Evolutionary conservation across 2,888 invertebrate species (phyloP), one percentile per base, ranked within the genome.

Genomic region (Trachelus tabidus): DNA sequence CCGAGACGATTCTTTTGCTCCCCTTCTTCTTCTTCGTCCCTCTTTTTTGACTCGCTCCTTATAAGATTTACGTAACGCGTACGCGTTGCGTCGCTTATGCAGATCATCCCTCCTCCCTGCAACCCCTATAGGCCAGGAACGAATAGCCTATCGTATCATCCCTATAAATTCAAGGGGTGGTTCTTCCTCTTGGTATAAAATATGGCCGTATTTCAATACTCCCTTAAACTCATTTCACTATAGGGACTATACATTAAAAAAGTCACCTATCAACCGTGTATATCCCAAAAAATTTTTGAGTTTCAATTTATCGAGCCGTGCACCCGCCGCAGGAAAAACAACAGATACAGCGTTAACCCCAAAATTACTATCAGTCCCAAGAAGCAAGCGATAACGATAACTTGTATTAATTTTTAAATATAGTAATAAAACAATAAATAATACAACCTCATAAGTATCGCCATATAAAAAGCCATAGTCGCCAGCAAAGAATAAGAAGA

Each of bases 1-100:
- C 87, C 87, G 88, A 86, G 86, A 86, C 85, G 86, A 87, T 86
- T 85, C 85, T 85, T 84, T 82, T 31, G 15, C 77, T 71, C 68
- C 76, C 31, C 68, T 75, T 68, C 75, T 73, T 77, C 74, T 37
- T 40, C 68, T 73, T 56, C 35, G 34, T 68, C n/a, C 34, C 77
- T 73, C 77, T 79, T 76, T 75, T 74, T 71, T 33, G 75, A 69
- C 40, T 68, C 71, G 37, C 33, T 33, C 37, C 12, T 68, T 68
- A 6, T 75, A 34, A 73, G 74, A 74, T 74, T 74, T 74, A 74
- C 35, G 34, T 74, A 74, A 74, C 12, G 34, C 30, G 33, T 30
- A 74, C 11, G 37, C 74, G 74, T 34, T 34, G 71, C 68, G 73
- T 69, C 76, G 31, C 84, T 84, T 87, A 87, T 87, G 87, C 87